phyloP scores from a whole-genome alignment of 2,113 vertebrate species.

The Bagarius yarrelli region DNA sequence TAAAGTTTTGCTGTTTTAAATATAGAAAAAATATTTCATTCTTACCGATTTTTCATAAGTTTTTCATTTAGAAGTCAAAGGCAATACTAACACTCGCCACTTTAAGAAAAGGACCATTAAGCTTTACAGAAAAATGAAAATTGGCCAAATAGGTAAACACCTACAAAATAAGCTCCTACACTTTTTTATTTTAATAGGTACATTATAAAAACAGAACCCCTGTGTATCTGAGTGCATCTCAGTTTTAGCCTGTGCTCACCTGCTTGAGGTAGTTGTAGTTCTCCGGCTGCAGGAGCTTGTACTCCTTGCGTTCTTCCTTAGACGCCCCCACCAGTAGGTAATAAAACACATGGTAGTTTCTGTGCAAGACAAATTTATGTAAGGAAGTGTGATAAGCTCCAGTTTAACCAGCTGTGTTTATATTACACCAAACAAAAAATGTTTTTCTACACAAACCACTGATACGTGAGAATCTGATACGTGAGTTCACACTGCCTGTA shows the following conservation, averaged over 20 bases:
- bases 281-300: constrained; percentile 90
- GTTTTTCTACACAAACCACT: neutral
- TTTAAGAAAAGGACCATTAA: neutral
- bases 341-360: constrained; percentile 99
- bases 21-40: neutral
- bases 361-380: constrained; percentile 50
- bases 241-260: constrained; percentile 65
- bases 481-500: neutral
- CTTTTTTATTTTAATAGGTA: too few relatives aligned
- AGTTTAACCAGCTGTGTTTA: constrained; percentile 17
- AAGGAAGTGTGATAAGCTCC: constrained; percentile 13
- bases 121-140: neutral
- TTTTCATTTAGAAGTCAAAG: neutral
- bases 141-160: neutral
- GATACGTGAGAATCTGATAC: constrained; percentile 14
- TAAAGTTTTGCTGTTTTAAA: constrained; percentile 86
- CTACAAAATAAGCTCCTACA: too few relatives aligned
- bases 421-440: neutral
- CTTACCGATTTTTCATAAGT: neutral
- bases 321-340: constrained; percentile 91
- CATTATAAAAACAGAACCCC: too few relatives aligned
- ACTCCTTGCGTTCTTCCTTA: constrained; percentile 86
- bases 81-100: neutral
- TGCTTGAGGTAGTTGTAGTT: constrained; percentile 99
- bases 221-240: too few relatives aligned